Percentiles rank a stretch among this genome's conserved stretches.
Conservation (phyloP, 2,113 vertebrate species). For the Carlito syrichta region DNA sequence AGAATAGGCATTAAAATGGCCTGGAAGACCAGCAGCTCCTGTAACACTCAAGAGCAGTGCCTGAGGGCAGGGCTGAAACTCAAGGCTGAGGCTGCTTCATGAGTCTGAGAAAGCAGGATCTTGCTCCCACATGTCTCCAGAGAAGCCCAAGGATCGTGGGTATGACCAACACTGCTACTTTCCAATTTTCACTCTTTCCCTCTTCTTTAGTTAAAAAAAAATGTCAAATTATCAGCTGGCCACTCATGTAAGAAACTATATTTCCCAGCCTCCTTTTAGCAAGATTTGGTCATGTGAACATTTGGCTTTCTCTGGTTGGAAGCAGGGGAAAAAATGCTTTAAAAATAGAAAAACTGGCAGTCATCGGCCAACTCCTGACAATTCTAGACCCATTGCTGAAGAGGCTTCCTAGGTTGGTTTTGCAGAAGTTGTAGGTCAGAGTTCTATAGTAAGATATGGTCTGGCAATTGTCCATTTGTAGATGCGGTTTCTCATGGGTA, state of each 20-base stretch:
- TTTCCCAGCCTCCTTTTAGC: neutral
- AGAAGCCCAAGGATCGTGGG: neutral
- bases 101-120: neutral
- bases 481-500: neutral
- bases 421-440: neutral
- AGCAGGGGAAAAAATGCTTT: too few relatives aligned
- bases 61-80: neutral
- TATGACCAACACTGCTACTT: neutral
- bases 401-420: neutral
- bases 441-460: too few relatives aligned
- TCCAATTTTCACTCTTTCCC: neutral
- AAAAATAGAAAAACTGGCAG: too few relatives aligned
- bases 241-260: neutral
- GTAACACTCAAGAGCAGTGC: fast-evolving
- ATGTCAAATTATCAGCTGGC: neutral
- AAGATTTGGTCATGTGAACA: neutral
- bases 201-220: neutral
- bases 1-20: neutral
- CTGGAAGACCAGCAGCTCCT: neutral
- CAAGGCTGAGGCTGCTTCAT: fast-evolving
- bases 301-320: neutral
- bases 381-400: neutral
- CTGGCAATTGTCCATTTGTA: neutral
- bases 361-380: neutral
- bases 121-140: neutral